phyloP scores from a whole-genome alignment of 2,888 invertebrate species.

The Trichacis sp. region DNA sequence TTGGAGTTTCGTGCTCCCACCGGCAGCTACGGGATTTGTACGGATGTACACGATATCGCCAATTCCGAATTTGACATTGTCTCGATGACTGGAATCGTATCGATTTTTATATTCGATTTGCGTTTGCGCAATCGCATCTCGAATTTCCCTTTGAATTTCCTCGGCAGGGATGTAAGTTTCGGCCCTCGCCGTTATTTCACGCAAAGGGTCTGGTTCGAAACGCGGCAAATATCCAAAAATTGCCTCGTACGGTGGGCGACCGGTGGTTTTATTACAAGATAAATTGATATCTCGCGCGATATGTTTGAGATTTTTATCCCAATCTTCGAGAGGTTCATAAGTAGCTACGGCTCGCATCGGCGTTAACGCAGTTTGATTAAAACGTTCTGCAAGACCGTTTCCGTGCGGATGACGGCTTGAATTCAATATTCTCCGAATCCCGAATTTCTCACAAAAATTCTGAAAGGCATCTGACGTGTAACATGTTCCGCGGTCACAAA shows the following conservation, averaged over 20 bases:
- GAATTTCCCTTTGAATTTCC: conserved; percentile 9
- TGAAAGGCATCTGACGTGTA: conserved; percentile 30
- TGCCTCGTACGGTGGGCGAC: conserved; percentile 34
- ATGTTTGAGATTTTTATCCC: not conserved
- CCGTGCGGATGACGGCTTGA: conserved; percentile 16
- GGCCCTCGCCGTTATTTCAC: not conserved
- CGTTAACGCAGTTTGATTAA: conserved; percentile 3
- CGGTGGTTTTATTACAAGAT: not conserved
- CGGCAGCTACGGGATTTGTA: not conserved
- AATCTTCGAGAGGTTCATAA: not conserved
- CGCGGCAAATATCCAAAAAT: conserved; percentile 9
- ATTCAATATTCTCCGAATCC: conserved; percentile 13
- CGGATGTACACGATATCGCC: conserved; percentile 15
- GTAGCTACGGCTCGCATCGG: not conserved
- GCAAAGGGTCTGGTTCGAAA: conserved; percentile 7
- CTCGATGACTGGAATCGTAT: conserved; percentile 5
- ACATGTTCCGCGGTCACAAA: conserved; percentile 29
- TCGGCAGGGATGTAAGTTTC: not conserved
- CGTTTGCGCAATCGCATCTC: conserved; percentile 4
- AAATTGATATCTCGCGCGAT: not conserved
- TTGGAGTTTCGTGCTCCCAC: conserved; percentile 9
- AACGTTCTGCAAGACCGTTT: conserved; percentile 6
- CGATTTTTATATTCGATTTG: conserved; percentile 10
- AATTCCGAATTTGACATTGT: conserved; percentile 7
- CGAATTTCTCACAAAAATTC: conserved; percentile 24